Evolutionary conservation across 2,113 vertebrate species (phyloP), one percentile per base, ranked within the genome.

Genomic region (Poeciliopsis retropinna): DNA sequence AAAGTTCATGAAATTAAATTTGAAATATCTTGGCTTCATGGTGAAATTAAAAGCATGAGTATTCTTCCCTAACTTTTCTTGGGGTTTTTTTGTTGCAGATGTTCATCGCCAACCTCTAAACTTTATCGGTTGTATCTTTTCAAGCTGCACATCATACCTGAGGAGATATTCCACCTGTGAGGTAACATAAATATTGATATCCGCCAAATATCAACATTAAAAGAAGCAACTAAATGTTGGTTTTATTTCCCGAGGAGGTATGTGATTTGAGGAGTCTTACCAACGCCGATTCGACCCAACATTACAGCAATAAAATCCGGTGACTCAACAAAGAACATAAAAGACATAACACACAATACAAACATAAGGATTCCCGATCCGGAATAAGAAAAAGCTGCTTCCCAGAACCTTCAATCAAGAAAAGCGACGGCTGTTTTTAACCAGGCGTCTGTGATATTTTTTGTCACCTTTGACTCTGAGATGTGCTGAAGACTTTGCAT

Each of bases 401-500:
- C 27, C 8, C 5, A 17, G 51, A 57, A 57, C 51, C 51, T 5
- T n/a, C 51, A 2, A 17, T 57, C 2, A 25, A 25, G 22, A 57
- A 2, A 17, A 57, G 6, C 29, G 5, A 3, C 15, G 28, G 1
- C 19, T 0, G 4, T 29, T 3, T 31, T 8, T 25, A 39, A 54
- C 44, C 15, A 10, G 19, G 32, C 8, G 5, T 65, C 28, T 51
- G 29, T 62, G 4, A 63, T n/a, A 32, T n/a, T 61, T n/a, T 64
- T 75, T 64, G 28, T 93, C 91, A 99, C 98, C 96, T 94, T 99
- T 99, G 80, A 99, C 98, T 91, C 97, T 93, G 75, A 99, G 97
- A 67, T 98, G 96, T 86, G 98, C 98, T 28, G 93, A 92, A 0
- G 97, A 96, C 91, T 97, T 99, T 76, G 96, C 98, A 65, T 98